A percentile compares a stretch with the other conserved stretches of the same genome.
Conservation (phyloP, 2,113 vertebrate genomes). For the Butastur rufipennis region DNA sequence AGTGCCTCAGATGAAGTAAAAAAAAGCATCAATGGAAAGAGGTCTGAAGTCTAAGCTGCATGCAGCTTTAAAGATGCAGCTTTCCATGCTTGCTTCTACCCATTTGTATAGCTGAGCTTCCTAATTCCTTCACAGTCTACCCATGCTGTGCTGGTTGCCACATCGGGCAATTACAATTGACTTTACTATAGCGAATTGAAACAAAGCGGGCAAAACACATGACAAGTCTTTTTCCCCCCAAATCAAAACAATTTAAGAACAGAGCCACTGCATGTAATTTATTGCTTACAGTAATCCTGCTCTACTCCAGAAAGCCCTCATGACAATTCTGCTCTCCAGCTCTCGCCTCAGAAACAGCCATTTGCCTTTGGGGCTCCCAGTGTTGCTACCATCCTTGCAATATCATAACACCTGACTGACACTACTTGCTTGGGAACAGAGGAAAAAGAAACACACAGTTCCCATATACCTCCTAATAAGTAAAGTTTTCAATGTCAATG, state of each 20-base stretch:
- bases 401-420: neutral
- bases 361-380: neutral
- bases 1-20: neutral
- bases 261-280: neutral
- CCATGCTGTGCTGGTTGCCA: neutral
- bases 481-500: neutral
- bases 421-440: neutral
- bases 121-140: neutral
- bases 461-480: neutral
- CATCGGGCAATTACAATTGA: neutral
- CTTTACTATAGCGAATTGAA: neutral
- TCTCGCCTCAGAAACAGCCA: neutral
- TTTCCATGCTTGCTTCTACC: neutral
- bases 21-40: neutral
- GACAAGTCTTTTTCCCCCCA: neutral
- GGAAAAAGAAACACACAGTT: neutral
- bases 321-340: neutral
- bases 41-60: neutral
- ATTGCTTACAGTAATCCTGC: neutral
- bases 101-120: neutral
- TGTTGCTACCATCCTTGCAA: neutral
- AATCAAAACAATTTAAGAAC: neutral
- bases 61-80: neutral
- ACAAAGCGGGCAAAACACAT: neutral
- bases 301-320: neutral